Evolutionary conservation across 1,140 invertebrate genomes (phyloP), one percentile per base, ranked within the genome.

Genomic region (Drepana arcuata): DNA sequence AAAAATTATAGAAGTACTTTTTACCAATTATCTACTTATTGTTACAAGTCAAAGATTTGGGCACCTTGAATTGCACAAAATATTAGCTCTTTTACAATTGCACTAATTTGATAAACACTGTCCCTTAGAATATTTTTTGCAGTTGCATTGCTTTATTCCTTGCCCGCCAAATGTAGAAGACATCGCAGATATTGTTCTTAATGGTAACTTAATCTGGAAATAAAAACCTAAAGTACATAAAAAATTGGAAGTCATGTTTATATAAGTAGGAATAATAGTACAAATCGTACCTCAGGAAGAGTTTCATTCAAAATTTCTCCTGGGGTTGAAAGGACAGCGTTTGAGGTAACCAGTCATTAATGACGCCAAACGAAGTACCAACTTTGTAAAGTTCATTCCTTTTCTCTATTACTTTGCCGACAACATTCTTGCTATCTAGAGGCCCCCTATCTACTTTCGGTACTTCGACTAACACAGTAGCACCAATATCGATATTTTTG

Each of bases 261-360:
- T 4, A 9, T 9, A 5, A 5, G 18, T 5, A 21, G 4, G 4
- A 5, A 21, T 21, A 9, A 9, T 5, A 21, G 4, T 21, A 9
- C 4, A 21, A 21, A 21, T 21, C 9, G 18, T n/a, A 11, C 38
- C 44, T 31, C 37, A 24, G 15, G 36, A 30, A 27, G n/a, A 46
- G 23, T 7, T 30, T 26, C n/a, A 26, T 5, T 7, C 10, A 33
- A 23, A 10, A 28, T 31, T 25, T 4, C n/a, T 16, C 7, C 13
- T 27, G 46, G 46, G n/a, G 31, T 16, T 13, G 28, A 30, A 28
- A 42, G 35, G 23, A 48, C 14, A 39, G 46, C 40, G 16, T 40
- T 48, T 39, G 16, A 14, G 46, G 40, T 6, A 58, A 32, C 58
- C 53, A 61, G 21, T 52, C 41, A 18, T 51, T 55, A 18, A 62